phyloP scores from a whole-genome alignment of 1,140 invertebrate genomes.

The Diprion similis region DNA sequence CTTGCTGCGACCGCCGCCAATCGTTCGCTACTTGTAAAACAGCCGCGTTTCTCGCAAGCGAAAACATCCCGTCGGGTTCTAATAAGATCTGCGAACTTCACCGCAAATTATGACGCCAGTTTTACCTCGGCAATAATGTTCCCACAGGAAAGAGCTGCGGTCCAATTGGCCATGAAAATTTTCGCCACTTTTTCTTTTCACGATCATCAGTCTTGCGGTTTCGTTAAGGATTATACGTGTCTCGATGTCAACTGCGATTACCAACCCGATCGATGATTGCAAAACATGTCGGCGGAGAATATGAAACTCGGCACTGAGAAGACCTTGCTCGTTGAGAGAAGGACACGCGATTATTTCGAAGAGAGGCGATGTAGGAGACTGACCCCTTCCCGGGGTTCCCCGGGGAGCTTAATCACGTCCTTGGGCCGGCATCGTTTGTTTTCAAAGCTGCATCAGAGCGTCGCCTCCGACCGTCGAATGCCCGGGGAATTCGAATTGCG shows the following conservation, averaged over 20 bases:
- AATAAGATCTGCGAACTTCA: neutral
- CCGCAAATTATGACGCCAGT: too few species aligned
- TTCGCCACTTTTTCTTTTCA: too few species aligned
- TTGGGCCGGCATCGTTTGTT: constrained; percentile 52
- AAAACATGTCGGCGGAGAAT: too few species aligned
- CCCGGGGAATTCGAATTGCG: constrained; percentile 16
- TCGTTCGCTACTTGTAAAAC: neutral
- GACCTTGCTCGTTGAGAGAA: neutral
- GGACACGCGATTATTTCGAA: neutral
- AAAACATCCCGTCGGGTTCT: neutral
- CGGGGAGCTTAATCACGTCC: constrained; percentile 1
- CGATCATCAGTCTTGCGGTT: too few species aligned
- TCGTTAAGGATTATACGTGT: too few species aligned
- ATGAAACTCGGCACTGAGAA: too few species aligned
- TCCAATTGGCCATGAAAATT: too few species aligned
- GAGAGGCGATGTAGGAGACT: neutral
- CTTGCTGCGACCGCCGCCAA: neutral
- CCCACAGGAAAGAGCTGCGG: too few species aligned
- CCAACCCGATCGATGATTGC: too few species aligned
- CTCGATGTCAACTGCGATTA: too few species aligned
- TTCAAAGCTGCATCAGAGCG: constrained; percentile 27
- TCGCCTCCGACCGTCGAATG: neutral
- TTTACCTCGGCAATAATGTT: too few species aligned
- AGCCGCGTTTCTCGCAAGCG: neutral
- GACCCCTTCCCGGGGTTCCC: constrained; percentile 1